These are phyloP conservation scores for Helicoverpa armigera DNA, from an alignment of 1,140 invertebrate genomes.

Conservation along the genomic window DNA sequence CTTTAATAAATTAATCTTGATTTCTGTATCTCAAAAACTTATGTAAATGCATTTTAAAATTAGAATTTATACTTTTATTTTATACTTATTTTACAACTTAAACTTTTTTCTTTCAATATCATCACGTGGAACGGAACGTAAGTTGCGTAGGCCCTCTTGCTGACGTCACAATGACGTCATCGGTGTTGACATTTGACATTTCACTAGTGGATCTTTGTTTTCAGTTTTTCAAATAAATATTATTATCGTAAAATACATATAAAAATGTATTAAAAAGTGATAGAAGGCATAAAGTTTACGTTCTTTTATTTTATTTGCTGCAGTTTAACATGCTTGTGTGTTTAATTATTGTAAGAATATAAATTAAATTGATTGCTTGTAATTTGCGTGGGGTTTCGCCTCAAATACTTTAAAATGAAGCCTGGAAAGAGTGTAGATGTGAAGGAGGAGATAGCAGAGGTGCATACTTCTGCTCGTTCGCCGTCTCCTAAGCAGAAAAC, in stretches of 20 bases:
- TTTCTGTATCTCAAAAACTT: too few relatives aligned
- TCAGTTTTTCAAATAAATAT: conserved; percentile 44
- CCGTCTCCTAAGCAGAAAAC: conserved; percentile 77
- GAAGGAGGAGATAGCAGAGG: conserved; percentile 79
- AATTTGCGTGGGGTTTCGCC: conserved; percentile 53
- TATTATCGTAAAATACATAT: conserved; percentile 52
- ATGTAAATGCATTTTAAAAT: too few relatives aligned
- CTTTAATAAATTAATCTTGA: too few relatives aligned
- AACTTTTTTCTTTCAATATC: background rate
- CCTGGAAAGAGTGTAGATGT: conserved; percentile 78
- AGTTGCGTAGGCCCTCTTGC: conserved; percentile 25
- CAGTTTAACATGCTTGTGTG: background rate
- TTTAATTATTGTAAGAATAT: conserved; percentile 28
- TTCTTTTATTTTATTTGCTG: conserved; percentile 25
- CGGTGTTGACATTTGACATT: conserved; percentile 77
- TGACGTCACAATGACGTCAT: conserved; percentile 83
- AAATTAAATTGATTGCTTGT: background rate
- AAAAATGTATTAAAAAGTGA: conserved; percentile 49
- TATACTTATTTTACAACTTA: background rate
- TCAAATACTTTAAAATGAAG: conserved; percentile 70
- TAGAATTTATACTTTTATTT: background rate
- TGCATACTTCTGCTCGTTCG: conserved; percentile 74
- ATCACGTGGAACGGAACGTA: conserved; percentile 61
- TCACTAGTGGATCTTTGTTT: conserved; percentile 44
- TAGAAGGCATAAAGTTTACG: background rate